Evolutionary conservation across 1,140 invertebrate genomes (phyloP), one percentile per base, ranked within the genome.

Genomic region (Neotoxoptera formosana): DNA sequence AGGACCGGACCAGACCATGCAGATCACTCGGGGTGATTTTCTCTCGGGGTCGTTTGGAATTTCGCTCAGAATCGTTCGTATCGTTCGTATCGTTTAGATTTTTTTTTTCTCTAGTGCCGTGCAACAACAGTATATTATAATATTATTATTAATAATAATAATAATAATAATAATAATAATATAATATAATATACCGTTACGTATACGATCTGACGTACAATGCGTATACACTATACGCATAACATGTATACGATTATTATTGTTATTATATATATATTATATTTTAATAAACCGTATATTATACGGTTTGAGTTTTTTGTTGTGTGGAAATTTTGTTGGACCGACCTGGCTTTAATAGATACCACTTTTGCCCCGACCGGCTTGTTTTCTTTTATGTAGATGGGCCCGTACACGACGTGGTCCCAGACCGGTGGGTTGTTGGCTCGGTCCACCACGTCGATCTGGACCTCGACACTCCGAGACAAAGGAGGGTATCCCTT

Each of bases 341-440:
- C 97, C 97, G 97, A 99, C 98, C 98, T 98, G 97, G 98, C 98
- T 98, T 99, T 99, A 96, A 99, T 97, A 96, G 98, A 98, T 95
- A 98, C 97, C 96, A 99, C 98, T 97, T 98, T 98, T 96, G 98
- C 97, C 96, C 98, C 98, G 95, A 99, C 98, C 96, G 98, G 97
- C 96, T 98, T 97, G 96, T 99, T 99, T 97, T 99, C 98, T 97
- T 98, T 98, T 96, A 99, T 98, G 97, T 97, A 98, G 97, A 99
- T 98, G 95, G 98, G 98, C 95, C 98, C 98, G 96, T 99, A 99
- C 95, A 98, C 97, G 95, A 97, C 97, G 96, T 98, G 97, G 96
- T 99, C 98, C 98, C 98, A 99, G 95, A 99, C 97, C 95, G 98
- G 98, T 95, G 98, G 98, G 96, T 99, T 99, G 97, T 99, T 99